Evolutionary conservation across 2,797 vertebrate species (phyloP), one percentile per base, ranked within the genome.

Genomic region (Gallinago solitaria): DNA sequence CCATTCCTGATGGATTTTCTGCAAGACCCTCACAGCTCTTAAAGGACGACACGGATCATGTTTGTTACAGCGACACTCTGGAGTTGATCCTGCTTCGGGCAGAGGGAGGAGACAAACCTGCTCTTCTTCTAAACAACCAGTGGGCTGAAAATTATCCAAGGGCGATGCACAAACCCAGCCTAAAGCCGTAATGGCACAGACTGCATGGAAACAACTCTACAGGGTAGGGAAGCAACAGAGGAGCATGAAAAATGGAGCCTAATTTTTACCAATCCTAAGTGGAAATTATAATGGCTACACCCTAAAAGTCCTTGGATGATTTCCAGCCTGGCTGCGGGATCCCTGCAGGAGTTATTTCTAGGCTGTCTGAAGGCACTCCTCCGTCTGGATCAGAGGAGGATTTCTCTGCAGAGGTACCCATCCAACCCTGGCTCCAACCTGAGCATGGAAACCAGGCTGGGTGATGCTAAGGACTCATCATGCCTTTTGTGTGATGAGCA

Each of bases 391-490:
- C 48, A 32, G 57, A 88, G 51, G 16, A n/a, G 30, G 64, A 59
- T 32, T 92, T 61, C 70, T 93, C 82, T 79, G 70, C 81, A 75
- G 89, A 90, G 89, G 37, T 39, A 12, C 19, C 65, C 77, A 87
- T 5, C 60, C 86, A 77, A 67, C 6, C 54, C 71, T 32, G 4
- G 33, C 88, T 92, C 35, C 81, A 82, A 33, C 37, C 33, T 0
- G 2, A 73, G 64, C 69, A 9, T 0, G 33, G 76, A 70, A 80
- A 76, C 23, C 56, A 63, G 64, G 33, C 83, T 83, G 77, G 61
- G 50, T 59, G 79, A 51, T 60, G 78, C 67, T 79, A 32, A 48
- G 8, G 56, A 15, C 24, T 10, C 3, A 0, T 54, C 74, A 47
- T 9, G 7, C 11, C 35, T 39, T 78, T 32, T 8, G 4, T 9